Evolutionary conservation across 2,888 invertebrate species (phyloP).

Genomic region (Blastobasis adustella): DNA sequence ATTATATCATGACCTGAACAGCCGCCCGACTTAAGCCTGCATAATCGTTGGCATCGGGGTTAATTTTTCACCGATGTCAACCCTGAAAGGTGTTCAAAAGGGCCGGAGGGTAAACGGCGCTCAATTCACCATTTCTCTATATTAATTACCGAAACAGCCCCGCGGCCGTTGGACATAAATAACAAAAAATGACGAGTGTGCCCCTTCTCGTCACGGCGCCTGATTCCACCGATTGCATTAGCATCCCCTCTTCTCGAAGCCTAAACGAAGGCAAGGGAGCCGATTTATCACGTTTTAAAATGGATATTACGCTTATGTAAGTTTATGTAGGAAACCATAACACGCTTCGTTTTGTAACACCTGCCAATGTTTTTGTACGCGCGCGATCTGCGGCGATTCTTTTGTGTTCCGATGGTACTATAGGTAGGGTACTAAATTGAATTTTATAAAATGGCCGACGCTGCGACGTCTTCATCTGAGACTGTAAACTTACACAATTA

Average conservation of each 20-base stretch:
- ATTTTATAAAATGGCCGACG: neutral
- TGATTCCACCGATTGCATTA: conserved; percentile 40
- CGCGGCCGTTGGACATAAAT: conserved; percentile 46
- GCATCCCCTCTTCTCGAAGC: conserved; percentile 36
- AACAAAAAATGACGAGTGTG: conserved; percentile 47
- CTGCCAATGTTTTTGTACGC: conserved; percentile 21
- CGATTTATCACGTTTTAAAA: conserved; percentile 55
- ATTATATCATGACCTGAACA: too few species aligned
- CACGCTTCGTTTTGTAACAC: conserved; percentile 33
- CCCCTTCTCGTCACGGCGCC: conserved; percentile 84
- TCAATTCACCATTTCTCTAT: conserved; percentile 55
- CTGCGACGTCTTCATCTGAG: neutral
- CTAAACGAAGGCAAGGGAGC: conserved; percentile 44
- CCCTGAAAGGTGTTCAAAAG: conserved; percentile 48
- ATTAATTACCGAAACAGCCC: conserved; percentile 56
- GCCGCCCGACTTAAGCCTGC: conserved; percentile 5
- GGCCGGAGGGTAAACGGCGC: conserved; percentile 48
- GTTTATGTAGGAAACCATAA: conserved; percentile 36
- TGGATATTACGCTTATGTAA: conserved; percentile 21
- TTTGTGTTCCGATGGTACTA: neutral
- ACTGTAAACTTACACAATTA: neutral
- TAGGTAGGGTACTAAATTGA: neutral
- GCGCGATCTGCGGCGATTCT: neutral
- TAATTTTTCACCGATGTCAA: conserved; percentile 30
- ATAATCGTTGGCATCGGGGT: conserved; percentile 35